A percentile compares a stretch with the other conserved stretches of the same genome.
These are phyloP conservation scores for Trileptium ribeirensis DNA, from an alignment of 2,888 invertebrate genomes.

Conservation along the genomic window DNA sequence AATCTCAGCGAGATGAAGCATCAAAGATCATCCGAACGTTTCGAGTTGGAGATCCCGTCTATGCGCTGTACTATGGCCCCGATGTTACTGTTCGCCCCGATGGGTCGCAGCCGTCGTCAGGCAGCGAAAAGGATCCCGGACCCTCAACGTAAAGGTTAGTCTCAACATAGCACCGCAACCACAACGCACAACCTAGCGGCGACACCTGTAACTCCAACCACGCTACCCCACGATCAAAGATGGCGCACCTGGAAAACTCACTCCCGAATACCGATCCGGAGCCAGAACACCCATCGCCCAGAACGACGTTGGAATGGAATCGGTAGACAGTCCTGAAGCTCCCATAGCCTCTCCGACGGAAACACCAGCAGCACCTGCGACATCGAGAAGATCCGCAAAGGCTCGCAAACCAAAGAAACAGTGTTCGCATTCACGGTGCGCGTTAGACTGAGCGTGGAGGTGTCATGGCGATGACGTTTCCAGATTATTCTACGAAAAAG, in stretches of 20 bases:
- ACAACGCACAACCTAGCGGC: constrained; percentile 20
- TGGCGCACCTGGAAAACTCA: not conserved
- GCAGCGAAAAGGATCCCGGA: constrained; percentile 11
- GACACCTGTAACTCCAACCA: constrained; percentile 23
- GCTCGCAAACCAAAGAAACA: no score
- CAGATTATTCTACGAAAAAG: no score
- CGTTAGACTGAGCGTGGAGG: no score
- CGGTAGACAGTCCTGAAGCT: no score
- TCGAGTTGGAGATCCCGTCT: constrained; percentile 5
- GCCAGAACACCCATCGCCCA: no score
- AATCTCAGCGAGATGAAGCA: not conserved
- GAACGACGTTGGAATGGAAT: no score
- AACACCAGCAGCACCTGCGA: no score
- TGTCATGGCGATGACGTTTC: constrained; percentile 2
- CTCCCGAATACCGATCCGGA: no score
- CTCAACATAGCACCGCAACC: no score
- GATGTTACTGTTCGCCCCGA: not conserved
- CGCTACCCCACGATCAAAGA: constrained; percentile 19
- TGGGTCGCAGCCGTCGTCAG: constrained; percentile 25
- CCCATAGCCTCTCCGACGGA: no score
- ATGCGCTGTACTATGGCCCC: constrained; percentile 21
- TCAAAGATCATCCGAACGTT: not conserved
- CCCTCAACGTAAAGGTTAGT: constrained; percentile 19
- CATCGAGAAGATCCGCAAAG: not conserved
- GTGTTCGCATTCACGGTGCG: no score